phyloP scores from a whole-genome alignment of 2,888 invertebrate genomes.

The Apantesis nais region DNA sequence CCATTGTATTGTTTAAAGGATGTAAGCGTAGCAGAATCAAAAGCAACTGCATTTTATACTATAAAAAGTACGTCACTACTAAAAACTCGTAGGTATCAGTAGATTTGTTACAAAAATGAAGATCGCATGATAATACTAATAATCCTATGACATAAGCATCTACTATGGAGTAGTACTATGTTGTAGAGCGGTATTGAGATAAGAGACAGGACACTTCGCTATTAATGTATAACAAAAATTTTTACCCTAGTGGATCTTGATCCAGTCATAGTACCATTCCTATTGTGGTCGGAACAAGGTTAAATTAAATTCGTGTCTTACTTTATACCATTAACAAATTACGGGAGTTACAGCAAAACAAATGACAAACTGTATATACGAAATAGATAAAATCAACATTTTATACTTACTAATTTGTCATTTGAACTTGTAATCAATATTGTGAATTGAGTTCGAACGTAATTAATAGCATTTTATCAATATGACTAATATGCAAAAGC shows the following conservation, averaged over 20 bases:
- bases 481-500: background rate
- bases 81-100: too few species aligned
- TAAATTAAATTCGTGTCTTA: too few species aligned
- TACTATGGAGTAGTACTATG: too few species aligned
- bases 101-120: too few species aligned
- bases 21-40: too few species aligned
- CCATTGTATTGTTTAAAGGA: too few species aligned
- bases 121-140: too few species aligned
- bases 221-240: background rate
- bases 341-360: background rate
- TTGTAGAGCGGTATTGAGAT: background rate
- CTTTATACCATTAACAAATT: background rate
- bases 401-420: background rate
- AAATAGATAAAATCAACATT: background rate
- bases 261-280: background rate
- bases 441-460: background rate
- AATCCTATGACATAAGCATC: too few species aligned
- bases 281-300: background rate
- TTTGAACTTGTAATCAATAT: background rate
- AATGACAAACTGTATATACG: background rate
- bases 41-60: too few species aligned
- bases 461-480: background rate
- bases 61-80: too few species aligned
- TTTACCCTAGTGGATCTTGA: background rate
- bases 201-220: too few species aligned